A percentile compares a stretch with the other conserved stretches of the same genome.
phyloP scores from a whole-genome alignment of 2,797 vertebrate species.

The Euphonia xanthogaster region DNA sequence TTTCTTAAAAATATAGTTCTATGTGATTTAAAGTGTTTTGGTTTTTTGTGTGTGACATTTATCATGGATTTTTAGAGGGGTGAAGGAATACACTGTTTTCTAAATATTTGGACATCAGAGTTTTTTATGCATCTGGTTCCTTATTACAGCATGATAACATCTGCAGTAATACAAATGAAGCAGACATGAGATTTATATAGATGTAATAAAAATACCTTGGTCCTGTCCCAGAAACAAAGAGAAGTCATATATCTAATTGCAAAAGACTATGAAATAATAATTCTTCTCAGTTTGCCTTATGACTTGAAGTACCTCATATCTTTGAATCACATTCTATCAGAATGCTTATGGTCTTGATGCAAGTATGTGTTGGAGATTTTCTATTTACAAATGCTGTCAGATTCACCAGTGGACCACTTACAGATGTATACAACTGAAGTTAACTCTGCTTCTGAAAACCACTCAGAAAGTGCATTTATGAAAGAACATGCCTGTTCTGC shows the following conservation, averaged over 20 bases:
- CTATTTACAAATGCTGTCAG: neutral
- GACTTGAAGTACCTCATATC: neutral
- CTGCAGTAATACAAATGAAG: neutral
- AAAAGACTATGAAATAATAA: neutral
- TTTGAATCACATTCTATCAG: neutral
- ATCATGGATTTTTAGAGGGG: neutral
- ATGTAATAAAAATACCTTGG: neutral
- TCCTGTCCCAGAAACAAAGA: neutral
- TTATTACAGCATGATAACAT: neutral
- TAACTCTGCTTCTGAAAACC: neutral
- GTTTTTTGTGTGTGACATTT: neutral
- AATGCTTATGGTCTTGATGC: neutral
- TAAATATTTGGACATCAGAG: neutral
- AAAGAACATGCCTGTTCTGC: neutral
- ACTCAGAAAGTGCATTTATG: neutral
- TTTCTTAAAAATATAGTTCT: neutral
- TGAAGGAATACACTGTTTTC: neutral
- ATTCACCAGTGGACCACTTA: neutral
- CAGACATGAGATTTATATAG: neutral
- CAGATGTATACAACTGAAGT: neutral
- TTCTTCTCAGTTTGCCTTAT: neutral
- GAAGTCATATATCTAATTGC: neutral
- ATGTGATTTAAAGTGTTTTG: neutral
- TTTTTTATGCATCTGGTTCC: neutral
- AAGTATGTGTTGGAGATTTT: fast-evolving